Evolutionary conservation across 1,140 invertebrate species (phyloP).

Genomic region (Calosoma granatense): DNA sequence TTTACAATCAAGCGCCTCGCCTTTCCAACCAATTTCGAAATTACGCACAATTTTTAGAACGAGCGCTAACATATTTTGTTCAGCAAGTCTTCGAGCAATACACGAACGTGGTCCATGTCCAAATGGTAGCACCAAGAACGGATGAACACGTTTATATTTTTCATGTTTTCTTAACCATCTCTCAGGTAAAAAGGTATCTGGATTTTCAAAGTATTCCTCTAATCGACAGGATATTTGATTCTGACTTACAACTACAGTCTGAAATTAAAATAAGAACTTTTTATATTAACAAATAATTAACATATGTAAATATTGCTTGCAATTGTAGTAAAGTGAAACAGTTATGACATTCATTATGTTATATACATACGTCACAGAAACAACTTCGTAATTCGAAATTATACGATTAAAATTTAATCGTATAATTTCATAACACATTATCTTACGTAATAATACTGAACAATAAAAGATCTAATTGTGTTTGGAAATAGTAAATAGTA

Average conservation of each 20-base stretch:
- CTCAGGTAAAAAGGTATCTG: constrained; percentile 62
- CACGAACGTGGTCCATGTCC: constrained; percentile 81
- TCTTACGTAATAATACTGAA: too few relatives aligned
- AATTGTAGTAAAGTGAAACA: neutral
- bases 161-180: constrained; percentile 53
- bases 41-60: constrained; percentile 53
- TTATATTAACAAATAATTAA: constrained; percentile 16
- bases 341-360: neutral
- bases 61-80: constrained; percentile 77
- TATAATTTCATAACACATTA: too few relatives aligned
- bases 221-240: constrained; percentile 70
- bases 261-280: too few relatives aligned
- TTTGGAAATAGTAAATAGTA: too few relatives aligned
- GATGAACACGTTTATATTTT: constrained; percentile 48
- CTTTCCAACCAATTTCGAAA: constrained; percentile 58
- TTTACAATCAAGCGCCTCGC: constrained; percentile 46
- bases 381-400: too few relatives aligned
- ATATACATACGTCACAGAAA: too few relatives aligned
- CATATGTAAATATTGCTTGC: too few relatives aligned
- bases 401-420: too few relatives aligned
- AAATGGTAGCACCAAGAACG: constrained; percentile 75
- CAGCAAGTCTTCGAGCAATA: constrained; percentile 76
- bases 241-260: constrained; percentile 82
- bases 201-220: constrained; percentile 56
- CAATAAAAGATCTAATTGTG: too few relatives aligned